Conservation (phyloP, 2,888 invertebrate genomes). For the Cheilosia urbana region DNA sequence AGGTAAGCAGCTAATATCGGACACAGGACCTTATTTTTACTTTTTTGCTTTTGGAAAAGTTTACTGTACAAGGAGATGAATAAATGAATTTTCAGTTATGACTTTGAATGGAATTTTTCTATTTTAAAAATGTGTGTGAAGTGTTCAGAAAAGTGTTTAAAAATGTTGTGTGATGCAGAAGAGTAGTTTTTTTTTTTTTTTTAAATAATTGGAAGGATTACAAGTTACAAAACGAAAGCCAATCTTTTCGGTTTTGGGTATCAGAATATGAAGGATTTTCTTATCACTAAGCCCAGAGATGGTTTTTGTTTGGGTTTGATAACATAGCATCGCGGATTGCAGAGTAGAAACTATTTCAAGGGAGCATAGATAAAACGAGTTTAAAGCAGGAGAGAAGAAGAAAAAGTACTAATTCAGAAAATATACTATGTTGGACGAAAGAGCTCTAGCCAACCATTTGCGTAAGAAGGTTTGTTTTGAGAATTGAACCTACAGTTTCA, state of each 20-base stretch:
- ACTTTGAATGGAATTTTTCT: constrained; percentile 39
- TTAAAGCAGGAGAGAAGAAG: background rate
- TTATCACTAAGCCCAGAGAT: background rate
- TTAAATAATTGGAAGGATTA: background rate
- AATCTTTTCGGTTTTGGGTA: background rate
- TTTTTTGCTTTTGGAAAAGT: constrained; percentile 36
- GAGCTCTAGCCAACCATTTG: no score
- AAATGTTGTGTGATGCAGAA: background rate
- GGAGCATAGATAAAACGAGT: background rate
- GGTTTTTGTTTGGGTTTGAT: background rate
- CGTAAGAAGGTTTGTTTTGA: no score
- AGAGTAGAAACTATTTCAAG: background rate
- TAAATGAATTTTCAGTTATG: constrained; percentile 66
- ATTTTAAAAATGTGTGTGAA: constrained; percentile 17
- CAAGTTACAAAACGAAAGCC: background rate
- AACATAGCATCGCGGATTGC: no score
- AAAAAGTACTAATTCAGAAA: no score
- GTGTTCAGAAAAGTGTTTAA: background rate
- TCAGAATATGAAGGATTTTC: background rate
- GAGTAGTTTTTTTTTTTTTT: background rate
- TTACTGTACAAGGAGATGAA: constrained; percentile 72
- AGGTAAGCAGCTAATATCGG: constrained; percentile 60
- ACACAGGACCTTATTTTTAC: constrained; percentile 53
- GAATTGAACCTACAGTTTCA: no score
- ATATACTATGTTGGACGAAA: no score